Base-by-base conservation (phyloP, 2,113 vertebrate species). In the Nesoenas mayeri region DNA sequence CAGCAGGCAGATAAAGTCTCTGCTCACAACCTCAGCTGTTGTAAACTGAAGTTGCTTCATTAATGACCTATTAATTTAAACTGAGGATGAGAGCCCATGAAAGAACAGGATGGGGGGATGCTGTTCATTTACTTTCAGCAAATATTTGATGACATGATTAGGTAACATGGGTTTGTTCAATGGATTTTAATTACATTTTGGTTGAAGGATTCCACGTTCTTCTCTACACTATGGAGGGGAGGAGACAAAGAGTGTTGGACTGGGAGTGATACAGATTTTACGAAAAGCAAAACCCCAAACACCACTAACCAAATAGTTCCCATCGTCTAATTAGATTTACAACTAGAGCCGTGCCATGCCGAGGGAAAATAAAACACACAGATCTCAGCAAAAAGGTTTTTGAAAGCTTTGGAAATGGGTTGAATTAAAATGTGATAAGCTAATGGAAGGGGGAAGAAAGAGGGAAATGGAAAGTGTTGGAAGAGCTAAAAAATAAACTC, bases 131-230 rank as follows among this genome's bases (percentile, higher is more conserved):
- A 79, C 32, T 79, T 65, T 69, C 78, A 81, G 86, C 80, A 95
- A 95, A 94, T 75, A 91, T 92, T 85, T 85, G 61, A 78, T 92
- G 16, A 64, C 61, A 50, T 31, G 40, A 92, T 87, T 67, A 82
- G 48, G 62, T 93, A 87, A 74, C 38, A 28, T 6, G 40, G 36
- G 24, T 69, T 81, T 74, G 48, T 81, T 89, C 44, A 50, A 17
- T 44, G 24, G 34, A 44, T 50, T 91, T 93, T 79, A 92, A 91
- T 85, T 69, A 72, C 36, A 40, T 67, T 53, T 73, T 79, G 29
- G 60, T 83, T 74, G 79, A 72, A 88, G 74, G 53, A 95, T 72
- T 78, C 61, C 15, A 50, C 82, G 4, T 44, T 80, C 62, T 77
- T 38, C 71, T 67, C 38, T n/a, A 21, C 0, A 4, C n/a, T 79